Percentiles rank a stretch among this genome's conserved stretches.
Evolutionary conservation across 2,797 vertebrate species (phyloP).

Genomic region (Parotocinclus haroldoi): DNA sequence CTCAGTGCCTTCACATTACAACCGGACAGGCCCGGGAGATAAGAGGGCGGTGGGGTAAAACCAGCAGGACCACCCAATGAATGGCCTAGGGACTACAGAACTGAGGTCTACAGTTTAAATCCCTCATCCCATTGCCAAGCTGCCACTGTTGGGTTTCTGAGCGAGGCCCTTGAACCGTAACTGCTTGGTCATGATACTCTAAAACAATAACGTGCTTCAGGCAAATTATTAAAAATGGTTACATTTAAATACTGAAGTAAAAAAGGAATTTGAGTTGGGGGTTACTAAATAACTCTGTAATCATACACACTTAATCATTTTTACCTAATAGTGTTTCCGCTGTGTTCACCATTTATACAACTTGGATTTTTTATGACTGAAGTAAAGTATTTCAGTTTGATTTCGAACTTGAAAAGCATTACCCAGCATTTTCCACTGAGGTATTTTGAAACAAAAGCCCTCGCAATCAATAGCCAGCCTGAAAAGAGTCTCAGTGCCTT

Average conservation of each 20-base stretch:
- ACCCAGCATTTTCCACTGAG: background rate
- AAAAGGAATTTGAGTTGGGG: too few species aligned
- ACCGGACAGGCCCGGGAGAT: conserved; percentile 10
- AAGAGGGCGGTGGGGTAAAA: background rate
- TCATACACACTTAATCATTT: too few species aligned
- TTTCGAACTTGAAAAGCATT: too few species aligned
- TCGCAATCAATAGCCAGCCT: background rate
- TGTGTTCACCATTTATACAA: too few species aligned
- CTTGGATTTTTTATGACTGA: background rate
- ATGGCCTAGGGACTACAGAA: too few species aligned
- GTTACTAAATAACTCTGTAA: too few species aligned
- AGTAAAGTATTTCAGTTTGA: background rate
- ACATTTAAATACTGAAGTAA: too few species aligned
- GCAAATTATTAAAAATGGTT: too few species aligned
- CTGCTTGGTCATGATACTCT: too few species aligned
- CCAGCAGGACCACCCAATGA: conserved; percentile 24
- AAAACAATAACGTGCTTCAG: too few species aligned
- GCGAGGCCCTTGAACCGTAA: background rate
- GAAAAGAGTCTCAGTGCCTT: conserved; percentile 6
- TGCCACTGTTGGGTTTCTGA: background rate
- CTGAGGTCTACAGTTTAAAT: background rate
- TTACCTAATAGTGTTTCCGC: too few species aligned
- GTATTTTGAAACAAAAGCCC: conserved; percentile 1
- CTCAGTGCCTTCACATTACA: conserved; percentile 18
- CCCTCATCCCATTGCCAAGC: background rate